Base-by-base conservation (phyloP, 2,113 vertebrate genomes). In the Steatornis caripensis region DNA sequence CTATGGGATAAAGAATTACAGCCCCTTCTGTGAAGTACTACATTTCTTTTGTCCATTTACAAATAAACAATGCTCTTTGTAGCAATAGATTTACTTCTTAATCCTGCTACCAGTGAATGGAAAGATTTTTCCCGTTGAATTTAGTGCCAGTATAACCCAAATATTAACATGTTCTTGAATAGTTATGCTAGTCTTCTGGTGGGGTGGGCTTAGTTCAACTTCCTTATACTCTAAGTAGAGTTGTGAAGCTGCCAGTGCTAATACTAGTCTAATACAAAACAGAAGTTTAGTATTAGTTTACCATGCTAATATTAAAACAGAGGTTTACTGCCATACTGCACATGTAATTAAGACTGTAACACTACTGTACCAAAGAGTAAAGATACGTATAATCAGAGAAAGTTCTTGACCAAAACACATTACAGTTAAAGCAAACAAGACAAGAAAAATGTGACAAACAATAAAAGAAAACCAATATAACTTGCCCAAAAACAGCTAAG, bases 401-500 rank as follows among this genome's bases (percentile, higher is more conserved):
- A 84, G 15, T 36, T 89, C 36, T 24, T 41, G 32, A 37, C 41
- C 26, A 69, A 77, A 89, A 82, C 9, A 26, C 24, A 21, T 22
- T 58, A 27, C 18, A 27, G 12, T 54, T 57, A 41, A 53, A 64
- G 11, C 20, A 87, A 74, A 48, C 18, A 60, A 74, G 34, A 51
- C 30, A 62, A 36, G 29, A 17, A 79, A 60, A 49, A 76, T 27
- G 36, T 5, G 18, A 65, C 29, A 75, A 65, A 45, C 12, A 54
- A 15, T 22, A 30, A 15, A 53, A 37, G 30, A 58, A 72, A 84
- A 82, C 3, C 15, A 32, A 34, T 1, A 1, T 29, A 65, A 65
- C 21, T 65, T 72, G n/a, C 8, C 20, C 0, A 0, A 61, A 41
- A 72, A 3, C 14, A 77, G 9, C 6, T 21, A 77, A 84, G 34